Base-by-base conservation (phyloP, 2,888 invertebrate species). In the Iselma pallidipennis region DNA sequence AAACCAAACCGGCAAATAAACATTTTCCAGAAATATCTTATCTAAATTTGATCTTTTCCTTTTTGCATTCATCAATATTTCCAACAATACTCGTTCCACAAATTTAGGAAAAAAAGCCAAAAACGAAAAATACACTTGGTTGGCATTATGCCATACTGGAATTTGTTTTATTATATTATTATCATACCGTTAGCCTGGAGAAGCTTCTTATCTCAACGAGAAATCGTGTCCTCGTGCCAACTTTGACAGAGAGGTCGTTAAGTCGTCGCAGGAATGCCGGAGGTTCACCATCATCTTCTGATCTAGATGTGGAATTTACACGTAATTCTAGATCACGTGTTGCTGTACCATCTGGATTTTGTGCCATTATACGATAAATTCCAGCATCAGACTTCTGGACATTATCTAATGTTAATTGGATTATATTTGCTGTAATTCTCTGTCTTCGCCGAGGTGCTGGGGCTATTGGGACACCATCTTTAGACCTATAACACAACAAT, bases 241-340 rank as follows among this genome's bases (percentile, higher is more conserved):
- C 94, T 84, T 95, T 94, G 63, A 94, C 94, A 12, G 92, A 89
- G 56, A 95, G 87, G 82, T 96, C 94, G 76, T 90, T 91, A 55
- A 96, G 87, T 66, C 94, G 86, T 64, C 95, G 87, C 65, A 94
- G 84, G 83, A 96, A 95, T 68, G 89, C 85, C 23, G 96, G 96
- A 9, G 91, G 91, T 80, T 90, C 89, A 64, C 90, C 90, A 54
- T 89, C 88, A 21, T 66, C 67, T 49, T 61, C 67, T 19, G 72
- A 67, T 33, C 65, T 63, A 9, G 26, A 31, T 23, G 55, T 31
- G 76, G 86, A 87, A 65, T 86, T 87, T 50, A 89, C 85, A 60
- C 84, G 80, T 56, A 87, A 81, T 73, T 86, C 85, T 66, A 86
- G 75, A 68, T 85, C 83, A 71, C 84, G 82, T 70, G 87, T 80